Percentiles rank a stretch among this genome's conserved stretches.
Conservation (phyloP, 2,797 vertebrate species). For the Gorsachius magnificus region DNA sequence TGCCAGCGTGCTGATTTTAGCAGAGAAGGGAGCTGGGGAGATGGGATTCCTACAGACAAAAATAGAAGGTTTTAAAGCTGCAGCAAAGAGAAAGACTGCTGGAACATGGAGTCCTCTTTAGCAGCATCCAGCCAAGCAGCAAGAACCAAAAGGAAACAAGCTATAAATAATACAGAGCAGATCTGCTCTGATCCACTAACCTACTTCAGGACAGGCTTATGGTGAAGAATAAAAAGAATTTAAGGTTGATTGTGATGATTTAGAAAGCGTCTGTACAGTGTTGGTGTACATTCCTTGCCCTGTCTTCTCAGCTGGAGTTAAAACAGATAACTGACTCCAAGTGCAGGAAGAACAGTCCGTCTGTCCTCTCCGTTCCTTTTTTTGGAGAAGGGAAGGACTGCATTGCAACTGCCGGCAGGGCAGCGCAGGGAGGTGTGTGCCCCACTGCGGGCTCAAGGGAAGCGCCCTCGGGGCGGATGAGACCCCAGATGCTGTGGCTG, state of each 20-base stretch:
- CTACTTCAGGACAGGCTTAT: slow-evolving; percentile 50
- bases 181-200: slow-evolving; percentile 66
- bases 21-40: slow-evolving; percentile 36
- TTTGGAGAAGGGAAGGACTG: background rate
- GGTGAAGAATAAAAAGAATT: slow-evolving; percentile 20
- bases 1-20: slow-evolving; percentile 1
- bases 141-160: slow-evolving; percentile 29
- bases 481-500: background rate
- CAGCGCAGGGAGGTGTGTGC: background rate
- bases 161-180: slow-evolving; percentile 52
- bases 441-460: background rate
- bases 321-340: background rate
- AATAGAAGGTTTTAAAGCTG: slow-evolving; percentile 53
- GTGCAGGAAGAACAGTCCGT: background rate
- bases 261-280: background rate
- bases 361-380: background rate
- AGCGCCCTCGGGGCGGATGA: background rate
- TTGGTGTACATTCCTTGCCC: background rate
- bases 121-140: slow-evolving; percentile 46
- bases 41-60: slow-evolving; percentile 52
- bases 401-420: background rate
- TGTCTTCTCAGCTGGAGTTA: background rate
- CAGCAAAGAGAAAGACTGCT: slow-evolving; percentile 37
- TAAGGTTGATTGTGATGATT: background rate
- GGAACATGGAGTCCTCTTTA: slow-evolving; percentile 32